phyloP scores from a whole-genome alignment of 2,113 vertebrate species.

The Platichthys flesus region DNA sequence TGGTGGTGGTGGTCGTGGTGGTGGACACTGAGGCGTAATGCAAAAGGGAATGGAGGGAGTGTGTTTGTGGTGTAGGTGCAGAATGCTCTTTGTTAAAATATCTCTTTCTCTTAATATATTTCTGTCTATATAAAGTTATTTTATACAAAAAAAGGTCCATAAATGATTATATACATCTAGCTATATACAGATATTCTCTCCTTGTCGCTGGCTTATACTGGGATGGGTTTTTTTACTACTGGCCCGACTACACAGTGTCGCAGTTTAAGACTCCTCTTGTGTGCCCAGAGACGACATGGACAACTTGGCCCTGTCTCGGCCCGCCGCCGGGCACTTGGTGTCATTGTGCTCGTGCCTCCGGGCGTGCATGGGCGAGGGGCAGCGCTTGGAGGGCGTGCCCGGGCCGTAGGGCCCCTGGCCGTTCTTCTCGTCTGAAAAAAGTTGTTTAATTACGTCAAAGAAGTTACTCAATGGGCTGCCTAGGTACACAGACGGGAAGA shows the following conservation, averaged over 20 bases:
- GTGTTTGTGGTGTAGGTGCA: constrained; percentile 47
- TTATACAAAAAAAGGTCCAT: constrained; percentile 84
- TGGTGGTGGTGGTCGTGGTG: constrained; percentile 75
- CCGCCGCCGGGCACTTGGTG: constrained; percentile 85
- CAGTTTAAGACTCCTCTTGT: constrained; percentile 89
- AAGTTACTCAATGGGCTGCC: constrained; percentile 98
- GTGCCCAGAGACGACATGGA: constrained; percentile 85
- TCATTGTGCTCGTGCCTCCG: constrained; percentile 90
- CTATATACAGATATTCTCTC: constrained; percentile 77
- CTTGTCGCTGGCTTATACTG: constrained; percentile 51
- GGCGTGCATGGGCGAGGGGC: constrained; percentile 84
- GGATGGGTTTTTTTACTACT: constrained; percentile 33
- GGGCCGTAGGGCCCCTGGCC: constrained; percentile 93
- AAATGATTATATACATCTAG: constrained; percentile 82
- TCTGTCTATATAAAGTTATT: constrained; percentile 85
- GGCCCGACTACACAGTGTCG: constrained; percentile 40
- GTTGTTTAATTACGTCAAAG: constrained; percentile 99
- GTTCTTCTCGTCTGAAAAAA: constrained; percentile 99
- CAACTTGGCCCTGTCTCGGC: constrained; percentile 89
- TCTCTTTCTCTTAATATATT: constrained; percentile 64
- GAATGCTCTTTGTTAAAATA: constrained; percentile 59
- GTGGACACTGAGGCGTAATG: constrained; percentile 51
- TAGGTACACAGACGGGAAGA: constrained; percentile 88
- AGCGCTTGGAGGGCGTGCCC: constrained; percentile 90
- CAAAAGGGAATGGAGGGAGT: constrained; percentile 18